Evolutionary conservation across 2,113 vertebrate species (phyloP).

Genomic region (Atractosteus spatula): DNA sequence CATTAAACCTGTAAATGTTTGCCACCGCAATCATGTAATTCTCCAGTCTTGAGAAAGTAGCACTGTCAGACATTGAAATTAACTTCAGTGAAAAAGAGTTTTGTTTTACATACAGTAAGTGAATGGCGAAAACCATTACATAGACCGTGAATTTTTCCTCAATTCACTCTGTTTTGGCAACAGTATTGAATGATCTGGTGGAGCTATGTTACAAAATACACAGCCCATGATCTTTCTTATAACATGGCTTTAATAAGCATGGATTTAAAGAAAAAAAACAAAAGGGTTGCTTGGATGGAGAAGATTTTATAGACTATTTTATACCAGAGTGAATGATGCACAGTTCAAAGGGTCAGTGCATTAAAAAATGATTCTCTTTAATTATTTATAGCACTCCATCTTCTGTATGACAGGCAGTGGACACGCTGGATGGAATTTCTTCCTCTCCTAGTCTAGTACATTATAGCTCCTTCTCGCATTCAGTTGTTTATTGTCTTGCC

Average conservation of each 20-base stretch:
- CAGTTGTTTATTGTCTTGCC: neutral
- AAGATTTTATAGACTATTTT: conserved; percentile 3
- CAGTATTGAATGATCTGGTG: too few relatives aligned
- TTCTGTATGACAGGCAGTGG: conserved; percentile 27
- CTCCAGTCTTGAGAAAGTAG: too few relatives aligned
- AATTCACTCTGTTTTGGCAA: too few relatives aligned
- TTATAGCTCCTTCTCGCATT: neutral
- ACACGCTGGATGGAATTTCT: conserved; percentile 32
- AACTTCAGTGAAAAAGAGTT: too few relatives aligned
- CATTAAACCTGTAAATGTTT: too few relatives aligned
- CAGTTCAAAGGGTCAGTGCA: conserved; percentile 47
- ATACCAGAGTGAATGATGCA: conserved; percentile 49
- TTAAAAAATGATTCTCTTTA: conserved; percentile 63
- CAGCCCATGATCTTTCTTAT: conserved; percentile 33
- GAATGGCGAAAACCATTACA: too few relatives aligned
- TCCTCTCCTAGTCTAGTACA: neutral
- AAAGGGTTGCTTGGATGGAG: neutral
- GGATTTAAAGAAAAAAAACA: neutral
- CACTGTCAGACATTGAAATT: too few relatives aligned
- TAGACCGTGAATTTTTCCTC: too few relatives aligned
- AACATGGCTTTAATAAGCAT: conserved; percentile 34
- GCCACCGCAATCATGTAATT: too few relatives aligned
- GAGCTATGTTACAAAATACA: too few relatives aligned
- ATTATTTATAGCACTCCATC: conserved; percentile 58
- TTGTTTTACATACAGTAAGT: too few relatives aligned